These are phyloP conservation scores for Anoplopoma fimbria DNA, from an alignment of 2,113 vertebrate genomes.

Conservation along the genomic window DNA sequence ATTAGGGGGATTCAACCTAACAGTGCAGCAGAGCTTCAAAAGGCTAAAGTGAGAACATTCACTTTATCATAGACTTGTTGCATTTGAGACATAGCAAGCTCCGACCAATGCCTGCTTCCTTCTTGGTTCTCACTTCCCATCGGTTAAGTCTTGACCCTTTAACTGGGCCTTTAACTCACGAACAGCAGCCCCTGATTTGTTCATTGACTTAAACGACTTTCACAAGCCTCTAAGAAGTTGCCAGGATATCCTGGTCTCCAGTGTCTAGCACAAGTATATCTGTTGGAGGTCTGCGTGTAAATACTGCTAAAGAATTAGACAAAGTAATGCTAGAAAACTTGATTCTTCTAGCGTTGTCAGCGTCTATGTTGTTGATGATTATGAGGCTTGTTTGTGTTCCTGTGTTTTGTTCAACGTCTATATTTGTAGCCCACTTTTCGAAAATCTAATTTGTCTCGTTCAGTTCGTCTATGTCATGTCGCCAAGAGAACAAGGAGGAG, in stretches of 20 bases:
- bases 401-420: constrained; percentile 22
- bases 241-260: no score
- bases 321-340: background rate
- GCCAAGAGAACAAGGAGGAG: constrained; percentile 50
- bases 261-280: constrained; percentile 4
- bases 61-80: background rate
- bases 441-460: constrained; percentile 17
- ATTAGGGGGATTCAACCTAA: background rate
- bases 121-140: constrained; percentile 3
- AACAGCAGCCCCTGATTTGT: constrained; percentile 33
- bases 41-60: background rate
- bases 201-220: constrained; percentile 24
- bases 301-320: background rate
- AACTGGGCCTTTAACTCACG: constrained; percentile 9
- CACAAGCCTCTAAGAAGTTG: no score
- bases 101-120: background rate
- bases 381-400: background rate
- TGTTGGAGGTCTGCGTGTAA: background rate
- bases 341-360: background rate
- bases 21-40: background rate
- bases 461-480: constrained; percentile 6
- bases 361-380: background rate
- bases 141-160: background rate
- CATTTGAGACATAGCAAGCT: background rate
- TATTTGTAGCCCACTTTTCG: constrained; percentile 17